These are phyloP conservation scores for Cyanistes caeruleus DNA, from an alignment of 2,113 vertebrate species.

Conservation along the genomic window DNA sequence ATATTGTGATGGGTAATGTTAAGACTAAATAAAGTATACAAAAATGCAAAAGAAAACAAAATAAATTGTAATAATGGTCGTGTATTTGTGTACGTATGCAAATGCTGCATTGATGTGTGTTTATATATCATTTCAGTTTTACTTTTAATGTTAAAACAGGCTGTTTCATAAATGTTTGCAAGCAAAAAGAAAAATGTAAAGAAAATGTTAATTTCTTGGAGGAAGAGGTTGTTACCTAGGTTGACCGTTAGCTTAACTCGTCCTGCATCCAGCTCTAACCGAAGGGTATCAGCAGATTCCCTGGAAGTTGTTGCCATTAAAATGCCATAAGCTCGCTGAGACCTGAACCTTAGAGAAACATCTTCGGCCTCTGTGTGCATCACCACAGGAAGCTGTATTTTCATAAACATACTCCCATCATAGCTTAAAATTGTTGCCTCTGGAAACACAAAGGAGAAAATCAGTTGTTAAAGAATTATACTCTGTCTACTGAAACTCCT, in stretches of 20 bases:
- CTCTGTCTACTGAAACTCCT: background rate
- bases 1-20: slow-evolving; percentile 60
- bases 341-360: slow-evolving; percentile 91
- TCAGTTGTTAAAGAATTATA: background rate
- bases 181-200: slow-evolving; percentile 75
- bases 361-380: slow-evolving; percentile 98
- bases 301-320: slow-evolving; percentile 97
- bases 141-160: slow-evolving; percentile 75
- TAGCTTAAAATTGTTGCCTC: slow-evolving; percentile 96
- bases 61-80: slow-evolving; percentile 33
- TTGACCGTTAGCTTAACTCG: slow-evolving; percentile 97
- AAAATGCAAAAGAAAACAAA: slow-evolving; percentile 48
- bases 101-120: background rate
- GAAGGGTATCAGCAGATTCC: slow-evolving; percentile 92
- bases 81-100: slow-evolving; percentile 9
- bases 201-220: slow-evolving; percentile 66
- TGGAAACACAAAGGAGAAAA: slow-evolving; percentile 59
- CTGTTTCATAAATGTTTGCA: slow-evolving; percentile 74
- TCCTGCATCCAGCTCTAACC: slow-evolving; percentile 91
- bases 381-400: slow-evolving; percentile 94
- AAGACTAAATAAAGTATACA: slow-evolving; percentile 48
- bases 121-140: slow-evolving; percentile 28
- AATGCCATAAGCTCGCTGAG: slow-evolving; percentile 92
- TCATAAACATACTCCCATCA: slow-evolving; percentile 99
- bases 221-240: slow-evolving; percentile 87